Evolutionary conservation across 2,797 vertebrate genomes (phyloP), one percentile per base, ranked within the genome.

Genomic region (Sarcophilus harrisii): DNA sequence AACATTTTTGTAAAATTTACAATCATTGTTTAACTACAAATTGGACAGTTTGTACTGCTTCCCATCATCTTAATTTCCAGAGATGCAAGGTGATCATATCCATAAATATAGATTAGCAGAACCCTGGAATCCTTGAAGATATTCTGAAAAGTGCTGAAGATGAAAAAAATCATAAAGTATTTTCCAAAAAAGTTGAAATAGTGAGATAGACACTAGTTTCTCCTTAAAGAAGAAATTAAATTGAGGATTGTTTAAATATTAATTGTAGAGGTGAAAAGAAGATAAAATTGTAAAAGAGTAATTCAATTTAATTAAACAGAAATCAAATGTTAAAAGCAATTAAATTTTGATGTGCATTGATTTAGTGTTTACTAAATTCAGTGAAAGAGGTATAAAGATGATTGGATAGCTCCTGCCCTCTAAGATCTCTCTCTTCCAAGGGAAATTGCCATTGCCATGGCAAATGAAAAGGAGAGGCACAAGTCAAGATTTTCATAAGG

Each of bases 181-280:
- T 87, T 95, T 4, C 38, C 14, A 92, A 94, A 58, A n/a, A 81
- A 92, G 59, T 9, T 92, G 87, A 90, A 90, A 91, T 45, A 24
- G 28, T 91, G 73, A 91, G 90, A 1, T 45, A 62, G 52, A 27
- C 94, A 55, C 91, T 93, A 89, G 0, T 38, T 81, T 81, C 66
- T 81, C 38, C 38, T 81, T 81, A 81, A 81, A 81, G 66, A 89
- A 49, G 92, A 66, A 91, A 49, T 91, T 92, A 66, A 94, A 32
- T 52, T 90, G 73, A 92, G 60, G 93, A 81, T 66, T 93, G 92
- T 87, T 90, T 94, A 94, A 96, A 91, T 95, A 8, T 66, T 94
- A 13, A 66, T 24, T 60, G 92, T 91, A 94, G 52, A 95, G 32
- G 10, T 92, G 16, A 94, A 92, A 97, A 57, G 8, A 58, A 58